Evolutionary conservation across 2,888 invertebrate species (phyloP).

Genomic region (Idaea straminata): DNA sequence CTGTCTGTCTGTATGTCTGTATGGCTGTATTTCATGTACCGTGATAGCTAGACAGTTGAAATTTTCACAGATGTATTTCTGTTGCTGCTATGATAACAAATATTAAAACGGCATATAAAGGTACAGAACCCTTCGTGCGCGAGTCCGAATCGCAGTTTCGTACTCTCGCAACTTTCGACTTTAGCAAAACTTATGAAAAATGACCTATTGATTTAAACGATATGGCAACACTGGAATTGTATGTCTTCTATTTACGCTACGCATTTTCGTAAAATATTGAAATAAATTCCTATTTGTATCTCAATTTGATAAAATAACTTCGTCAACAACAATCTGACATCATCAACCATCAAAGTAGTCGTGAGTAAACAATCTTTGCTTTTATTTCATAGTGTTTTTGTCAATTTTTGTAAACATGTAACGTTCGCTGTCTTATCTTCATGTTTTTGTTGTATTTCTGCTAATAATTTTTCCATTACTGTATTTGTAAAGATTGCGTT

Average conservation of each 20-base stretch:
- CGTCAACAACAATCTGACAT: constrained; percentile 4
- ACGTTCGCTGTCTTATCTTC: neutral
- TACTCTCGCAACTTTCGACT: too few relatives aligned
- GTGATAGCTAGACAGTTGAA: too few relatives aligned
- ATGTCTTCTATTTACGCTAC: constrained; percentile 46
- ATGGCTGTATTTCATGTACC: too few relatives aligned
- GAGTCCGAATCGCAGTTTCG: too few relatives aligned
- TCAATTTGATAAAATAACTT: neutral
- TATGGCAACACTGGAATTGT: neutral
- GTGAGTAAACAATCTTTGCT: constrained; percentile 21
- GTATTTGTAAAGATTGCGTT: neutral
- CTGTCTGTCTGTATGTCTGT: too few relatives aligned
- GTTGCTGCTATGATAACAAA: too few relatives aligned
- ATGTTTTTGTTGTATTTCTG: neutral
- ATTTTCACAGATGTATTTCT: too few relatives aligned
- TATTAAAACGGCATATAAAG: too few relatives aligned
- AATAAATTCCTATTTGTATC: constrained; percentile 3
- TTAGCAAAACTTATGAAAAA: neutral
- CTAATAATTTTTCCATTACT: neutral
- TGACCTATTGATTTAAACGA: neutral
- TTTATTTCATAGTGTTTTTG: constrained; percentile 6
- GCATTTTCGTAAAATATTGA: constrained; percentile 36
- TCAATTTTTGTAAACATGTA: neutral
- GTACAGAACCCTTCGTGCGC: too few relatives aligned
- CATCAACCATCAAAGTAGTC: constrained; percentile 11